Percentiles rank a stretch among this genome's conserved stretches.
Conservation (phyloP, 2,888 invertebrate species). For the Ormyrus labotus region DNA sequence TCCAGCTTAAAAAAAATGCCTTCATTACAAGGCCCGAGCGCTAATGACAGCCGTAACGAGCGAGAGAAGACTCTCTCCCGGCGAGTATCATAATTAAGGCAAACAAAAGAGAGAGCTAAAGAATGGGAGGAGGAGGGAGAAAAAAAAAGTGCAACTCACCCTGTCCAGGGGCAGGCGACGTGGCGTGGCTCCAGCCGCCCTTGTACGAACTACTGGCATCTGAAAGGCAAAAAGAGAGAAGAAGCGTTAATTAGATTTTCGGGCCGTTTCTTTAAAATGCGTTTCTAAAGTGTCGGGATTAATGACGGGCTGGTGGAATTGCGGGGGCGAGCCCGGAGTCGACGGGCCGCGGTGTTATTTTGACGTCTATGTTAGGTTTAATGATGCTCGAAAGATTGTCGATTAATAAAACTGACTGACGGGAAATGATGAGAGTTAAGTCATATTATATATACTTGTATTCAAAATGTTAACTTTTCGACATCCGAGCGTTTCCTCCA, state of each 20-base stretch:
- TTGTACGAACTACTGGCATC: constrained; percentile 75
- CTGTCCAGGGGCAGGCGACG: constrained; percentile 74
- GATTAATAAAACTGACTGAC: too few species aligned
- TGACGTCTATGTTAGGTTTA: too few species aligned
- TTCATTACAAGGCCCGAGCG: background rate
- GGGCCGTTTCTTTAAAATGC: background rate
- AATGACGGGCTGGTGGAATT: background rate
- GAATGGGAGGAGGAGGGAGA: constrained; percentile 15
- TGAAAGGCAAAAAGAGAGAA: constrained; percentile 61
- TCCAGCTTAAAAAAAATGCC: too few species aligned
- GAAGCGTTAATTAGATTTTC: constrained; percentile 48
- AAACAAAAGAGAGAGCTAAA: constrained; percentile 1
- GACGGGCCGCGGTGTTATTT: too few species aligned
- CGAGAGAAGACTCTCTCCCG: background rate
- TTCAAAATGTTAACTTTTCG: too few species aligned
- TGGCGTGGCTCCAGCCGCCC: constrained; percentile 75
- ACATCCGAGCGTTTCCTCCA: too few species aligned
- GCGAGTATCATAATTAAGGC: constrained; percentile 29
- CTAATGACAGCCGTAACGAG: constrained; percentile 27
- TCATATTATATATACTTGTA: too few species aligned
- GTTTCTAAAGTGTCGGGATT: constrained; percentile 23
- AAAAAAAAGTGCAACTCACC: constrained; percentile 67
- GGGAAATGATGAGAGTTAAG: too few species aligned
- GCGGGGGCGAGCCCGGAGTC: too few species aligned
- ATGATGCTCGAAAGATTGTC: too few species aligned